Conservation (phyloP, 1,140 invertebrate species). For the Ceratosolen fusciceps region DNA sequence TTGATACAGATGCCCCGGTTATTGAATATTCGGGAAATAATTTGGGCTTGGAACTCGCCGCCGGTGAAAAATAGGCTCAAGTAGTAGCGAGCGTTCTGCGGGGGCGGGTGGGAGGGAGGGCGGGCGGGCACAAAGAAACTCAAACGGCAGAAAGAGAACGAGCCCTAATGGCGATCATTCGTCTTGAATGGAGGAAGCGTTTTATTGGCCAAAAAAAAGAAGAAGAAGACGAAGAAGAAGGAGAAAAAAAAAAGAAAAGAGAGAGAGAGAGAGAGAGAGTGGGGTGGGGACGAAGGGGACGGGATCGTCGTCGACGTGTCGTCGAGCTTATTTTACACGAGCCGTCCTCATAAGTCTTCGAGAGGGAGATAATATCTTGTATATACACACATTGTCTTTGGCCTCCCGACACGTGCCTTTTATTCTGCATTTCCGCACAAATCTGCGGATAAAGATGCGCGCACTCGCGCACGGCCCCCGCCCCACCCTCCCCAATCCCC, state of each 20-base stretch:
- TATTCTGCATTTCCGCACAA: too few species aligned
- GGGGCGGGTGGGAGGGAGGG: not conserved
- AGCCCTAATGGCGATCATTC: conserved; percentile 28
- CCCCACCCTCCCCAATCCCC: too few species aligned
- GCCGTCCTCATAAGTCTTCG: not conserved
- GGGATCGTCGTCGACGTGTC: too few species aligned
- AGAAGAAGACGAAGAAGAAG: too few species aligned
- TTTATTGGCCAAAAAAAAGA: conserved; percentile 1
- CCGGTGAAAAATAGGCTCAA: too few species aligned
- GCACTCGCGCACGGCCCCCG: too few species aligned
- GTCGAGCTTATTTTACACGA: conserved; percentile 25
- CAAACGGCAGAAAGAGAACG: not conserved
- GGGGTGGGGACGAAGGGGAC: too few species aligned
- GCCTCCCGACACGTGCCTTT: not conserved
- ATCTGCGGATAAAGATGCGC: too few species aligned
- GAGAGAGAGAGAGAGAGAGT: too few species aligned
- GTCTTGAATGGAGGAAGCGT: conserved; percentile 19
- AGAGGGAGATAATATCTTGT: not conserved
- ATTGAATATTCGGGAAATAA: not conserved
- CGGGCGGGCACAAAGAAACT: not conserved
- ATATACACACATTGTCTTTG: conserved; percentile 18
- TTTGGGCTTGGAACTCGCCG: too few species aligned
- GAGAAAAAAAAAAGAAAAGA: too few species aligned
- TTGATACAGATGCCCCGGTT: conserved; percentile 30
- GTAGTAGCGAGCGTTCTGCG: too few species aligned